Percentiles rank a stretch among this genome's conserved stretches.
These are phyloP conservation scores for Rhysida immarginata DNA, from an alignment of 1,140 invertebrate species.

Conservation along the genomic window DNA sequence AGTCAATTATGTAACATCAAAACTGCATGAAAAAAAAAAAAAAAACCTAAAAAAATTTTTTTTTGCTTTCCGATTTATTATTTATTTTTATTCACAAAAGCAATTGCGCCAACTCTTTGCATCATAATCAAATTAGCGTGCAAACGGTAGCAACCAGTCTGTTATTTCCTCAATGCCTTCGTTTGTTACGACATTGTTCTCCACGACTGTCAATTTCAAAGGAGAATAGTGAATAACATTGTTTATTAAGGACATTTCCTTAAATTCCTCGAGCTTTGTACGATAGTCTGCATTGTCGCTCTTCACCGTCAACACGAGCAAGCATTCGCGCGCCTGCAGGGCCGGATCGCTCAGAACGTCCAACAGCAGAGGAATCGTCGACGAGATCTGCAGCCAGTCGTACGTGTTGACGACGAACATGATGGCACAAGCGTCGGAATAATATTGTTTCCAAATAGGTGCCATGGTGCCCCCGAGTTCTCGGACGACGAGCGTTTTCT, in stretches of 20 bases:
- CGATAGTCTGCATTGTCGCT: constrained; percentile 70
- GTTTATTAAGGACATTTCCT: constrained; percentile 50
- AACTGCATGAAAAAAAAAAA: no score
- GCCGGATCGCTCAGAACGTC: constrained; percentile 51
- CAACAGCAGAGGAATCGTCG: constrained; percentile 56
- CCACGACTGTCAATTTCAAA: constrained; percentile 43
- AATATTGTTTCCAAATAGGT: constrained; percentile 57
- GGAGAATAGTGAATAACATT: constrained; percentile 43
- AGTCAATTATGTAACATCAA: no score
- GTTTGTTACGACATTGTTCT: constrained; percentile 51
- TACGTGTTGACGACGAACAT: constrained; percentile 62
- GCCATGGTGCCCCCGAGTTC: constrained; percentile 66
- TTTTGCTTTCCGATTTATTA: no score
- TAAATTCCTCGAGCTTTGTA: constrained; percentile 59
- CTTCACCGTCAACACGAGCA: constrained; percentile 49
- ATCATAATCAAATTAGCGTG: background rate
- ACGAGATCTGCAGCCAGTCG: constrained; percentile 62
- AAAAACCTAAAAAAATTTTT: no score
- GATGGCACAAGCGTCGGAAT: constrained; percentile 46
- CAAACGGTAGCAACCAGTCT: constrained; percentile 31
- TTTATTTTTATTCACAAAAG: no score
- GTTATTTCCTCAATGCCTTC: constrained; percentile 48
- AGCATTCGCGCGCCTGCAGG: constrained; percentile 27
- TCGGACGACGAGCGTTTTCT: constrained; percentile 25
- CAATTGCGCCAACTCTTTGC: no score